Conservation (phyloP, 2,888 invertebrate species). For the Dioctria linearis region DNA sequence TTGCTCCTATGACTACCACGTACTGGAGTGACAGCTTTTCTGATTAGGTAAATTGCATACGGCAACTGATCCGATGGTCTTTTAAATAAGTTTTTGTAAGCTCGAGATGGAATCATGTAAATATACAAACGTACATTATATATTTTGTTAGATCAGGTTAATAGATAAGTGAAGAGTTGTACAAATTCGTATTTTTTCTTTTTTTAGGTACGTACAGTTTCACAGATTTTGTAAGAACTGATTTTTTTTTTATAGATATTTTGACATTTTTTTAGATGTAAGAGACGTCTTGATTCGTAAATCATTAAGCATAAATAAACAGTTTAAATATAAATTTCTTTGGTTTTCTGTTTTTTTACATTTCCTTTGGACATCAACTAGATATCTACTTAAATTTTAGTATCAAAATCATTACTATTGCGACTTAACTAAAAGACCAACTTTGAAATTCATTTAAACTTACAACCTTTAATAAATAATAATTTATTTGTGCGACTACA, state of each 20-base stretch:
- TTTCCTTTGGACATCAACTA: too few relatives aligned
- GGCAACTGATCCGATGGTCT: neutral
- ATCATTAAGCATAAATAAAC: too few relatives aligned
- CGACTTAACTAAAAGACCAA: too few relatives aligned
- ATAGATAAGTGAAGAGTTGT: constrained; percentile 15
- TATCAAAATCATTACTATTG: too few relatives aligned
- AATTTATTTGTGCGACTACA: too few relatives aligned
- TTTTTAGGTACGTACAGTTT: neutral
- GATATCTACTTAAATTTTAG: too few relatives aligned
- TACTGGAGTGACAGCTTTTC: constrained; percentile 73
- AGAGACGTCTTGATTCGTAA: neutral
- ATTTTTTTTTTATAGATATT: neutral
- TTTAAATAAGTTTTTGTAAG: neutral
- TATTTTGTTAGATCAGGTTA: neutral
- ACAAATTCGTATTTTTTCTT: constrained; percentile 36
- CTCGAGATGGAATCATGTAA: constrained; percentile 7
- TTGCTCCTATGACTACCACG: constrained; percentile 71
- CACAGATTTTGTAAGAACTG: neutral
- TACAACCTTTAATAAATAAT: too few relatives aligned
- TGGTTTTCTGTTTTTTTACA: too few relatives aligned
- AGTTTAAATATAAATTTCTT: too few relatives aligned
- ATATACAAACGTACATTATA: neutral
- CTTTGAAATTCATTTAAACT: too few relatives aligned
- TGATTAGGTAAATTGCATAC: constrained; percentile 63
- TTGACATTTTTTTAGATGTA: neutral